These are phyloP conservation scores for Steinernema hermaphroditum DNA, from an alignment of 2,888 invertebrate species.

Conservation along the genomic window DNA sequence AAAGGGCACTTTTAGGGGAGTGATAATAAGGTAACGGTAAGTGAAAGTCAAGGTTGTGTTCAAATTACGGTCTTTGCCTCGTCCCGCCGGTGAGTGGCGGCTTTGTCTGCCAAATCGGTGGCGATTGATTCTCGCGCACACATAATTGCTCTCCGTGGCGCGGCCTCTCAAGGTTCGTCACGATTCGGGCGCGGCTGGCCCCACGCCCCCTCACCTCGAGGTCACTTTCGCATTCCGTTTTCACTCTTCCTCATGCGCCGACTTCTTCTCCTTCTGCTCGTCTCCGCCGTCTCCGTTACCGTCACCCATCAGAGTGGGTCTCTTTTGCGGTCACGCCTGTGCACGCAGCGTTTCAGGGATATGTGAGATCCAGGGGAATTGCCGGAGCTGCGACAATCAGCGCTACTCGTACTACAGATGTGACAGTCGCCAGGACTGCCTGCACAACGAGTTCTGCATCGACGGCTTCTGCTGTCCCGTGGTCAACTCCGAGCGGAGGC, in stretches of 20 bases:
- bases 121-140: not conserved
- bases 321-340: too few species aligned
- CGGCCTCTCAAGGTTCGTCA: conserved; percentile 28
- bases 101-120: conserved; percentile 7
- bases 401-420: conserved; percentile 43
- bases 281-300: not conserved
- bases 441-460: conserved; percentile 41
- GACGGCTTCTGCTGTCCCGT: conserved; percentile 45
- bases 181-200: conserved; percentile 21
- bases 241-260: conserved; percentile 13
- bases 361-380: conserved; percentile 41
- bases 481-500: not conserved
- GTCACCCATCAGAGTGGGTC: conserved; percentile 13
- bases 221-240: conserved; percentile 28
- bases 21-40: too few species aligned
- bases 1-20: too few species aligned
- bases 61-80: not conserved
- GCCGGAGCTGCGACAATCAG: conserved; percentile 36
- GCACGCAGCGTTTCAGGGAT: conserved; percentile 31
- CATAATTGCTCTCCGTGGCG: conserved; percentile 22
- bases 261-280: conserved; percentile 3
- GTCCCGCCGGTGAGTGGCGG: too few species aligned
- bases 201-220: conserved; percentile 16
- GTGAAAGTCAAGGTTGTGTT: not conserved
- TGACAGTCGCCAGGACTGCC: conserved; percentile 37